Evolutionary conservation across 2,888 invertebrate species (phyloP).

Genomic region (Griposia aprilina): DNA sequence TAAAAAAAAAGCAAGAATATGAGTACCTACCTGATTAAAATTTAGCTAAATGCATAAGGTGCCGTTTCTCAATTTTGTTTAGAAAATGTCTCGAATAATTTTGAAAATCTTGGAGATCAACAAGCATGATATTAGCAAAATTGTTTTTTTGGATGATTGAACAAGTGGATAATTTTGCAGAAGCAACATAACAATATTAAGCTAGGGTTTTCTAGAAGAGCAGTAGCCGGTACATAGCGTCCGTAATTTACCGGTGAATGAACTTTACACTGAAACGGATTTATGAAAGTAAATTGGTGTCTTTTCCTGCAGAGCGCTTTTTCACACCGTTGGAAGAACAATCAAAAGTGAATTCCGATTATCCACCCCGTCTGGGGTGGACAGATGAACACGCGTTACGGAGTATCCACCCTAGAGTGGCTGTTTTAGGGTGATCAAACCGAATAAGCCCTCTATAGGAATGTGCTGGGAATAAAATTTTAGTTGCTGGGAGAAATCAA

Average conservation of each 20-base stretch:
- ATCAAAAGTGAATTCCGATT: too few species aligned
- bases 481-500: not conserved
- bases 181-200: not conserved
- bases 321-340: not conserved
- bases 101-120: not conserved
- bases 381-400: too few species aligned
- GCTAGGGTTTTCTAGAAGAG: too few species aligned
- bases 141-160: not conserved
- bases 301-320: not conserved
- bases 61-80: too few species aligned
- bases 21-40: not conserved
- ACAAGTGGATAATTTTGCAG: not conserved
- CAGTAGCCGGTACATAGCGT: not conserved
- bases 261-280: not conserved
- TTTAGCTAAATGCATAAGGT: not conserved
- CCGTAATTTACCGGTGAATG: not conserved
- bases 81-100: too few species aligned
- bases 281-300: not conserved
- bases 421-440: too few species aligned
- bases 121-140: too few species aligned
- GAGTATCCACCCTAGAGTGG: too few species aligned
- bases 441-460: too few species aligned
- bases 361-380: too few species aligned
- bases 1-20: slow-evolving; percentile 31
- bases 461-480: slow-evolving; percentile 15